These are phyloP conservation scores for Gadopsis bispinosus DNA, from an alignment of 2,797 vertebrate species.

Conservation along the genomic window DNA sequence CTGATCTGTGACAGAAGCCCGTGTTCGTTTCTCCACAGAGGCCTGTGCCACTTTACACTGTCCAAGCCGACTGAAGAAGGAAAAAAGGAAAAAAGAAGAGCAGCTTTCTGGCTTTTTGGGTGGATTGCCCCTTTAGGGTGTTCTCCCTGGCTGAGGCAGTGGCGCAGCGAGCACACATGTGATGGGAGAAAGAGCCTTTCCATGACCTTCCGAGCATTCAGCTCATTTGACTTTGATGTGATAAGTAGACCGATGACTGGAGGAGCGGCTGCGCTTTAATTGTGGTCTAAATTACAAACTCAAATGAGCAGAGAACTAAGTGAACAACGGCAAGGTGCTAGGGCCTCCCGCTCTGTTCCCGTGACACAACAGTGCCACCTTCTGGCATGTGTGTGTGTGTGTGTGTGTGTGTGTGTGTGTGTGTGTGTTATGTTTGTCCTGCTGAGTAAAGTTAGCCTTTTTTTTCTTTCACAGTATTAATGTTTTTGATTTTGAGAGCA, in stretches of 20 bases:
- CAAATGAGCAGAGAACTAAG: conserved; percentile 54
- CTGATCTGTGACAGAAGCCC: conserved; percentile 3
- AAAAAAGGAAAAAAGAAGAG: neutral
- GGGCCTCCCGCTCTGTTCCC: neutral
- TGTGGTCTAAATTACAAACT: conserved; percentile 68
- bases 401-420: neutral
- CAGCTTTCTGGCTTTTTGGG: conserved; percentile 9
- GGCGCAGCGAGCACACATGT: conserved; percentile 41
- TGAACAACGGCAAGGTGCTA: conserved; percentile 59
- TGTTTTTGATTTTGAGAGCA: neutral
- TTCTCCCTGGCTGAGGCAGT: conserved; percentile 38
- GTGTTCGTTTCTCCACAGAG: neutral
- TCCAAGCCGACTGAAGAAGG: neutral
- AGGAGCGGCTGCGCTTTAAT: conserved; percentile 62
- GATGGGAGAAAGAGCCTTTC: conserved; percentile 47
- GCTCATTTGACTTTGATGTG: conserved; percentile 77
- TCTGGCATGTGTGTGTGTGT: conserved; percentile 21
- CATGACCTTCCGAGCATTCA: conserved; percentile 69
- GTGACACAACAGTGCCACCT: conserved; percentile 75
- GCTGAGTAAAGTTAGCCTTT: neutral
- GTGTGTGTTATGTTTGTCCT: conserved; percentile 5
- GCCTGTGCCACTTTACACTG: conserved; percentile 15
- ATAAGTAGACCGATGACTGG: conserved; percentile 69
- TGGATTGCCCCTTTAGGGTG: conserved; percentile 36
- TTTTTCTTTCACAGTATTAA: neutral